phyloP scores from a whole-genome alignment of 2,888 invertebrate species.

The Melangyna quadrimaculata region DNA sequence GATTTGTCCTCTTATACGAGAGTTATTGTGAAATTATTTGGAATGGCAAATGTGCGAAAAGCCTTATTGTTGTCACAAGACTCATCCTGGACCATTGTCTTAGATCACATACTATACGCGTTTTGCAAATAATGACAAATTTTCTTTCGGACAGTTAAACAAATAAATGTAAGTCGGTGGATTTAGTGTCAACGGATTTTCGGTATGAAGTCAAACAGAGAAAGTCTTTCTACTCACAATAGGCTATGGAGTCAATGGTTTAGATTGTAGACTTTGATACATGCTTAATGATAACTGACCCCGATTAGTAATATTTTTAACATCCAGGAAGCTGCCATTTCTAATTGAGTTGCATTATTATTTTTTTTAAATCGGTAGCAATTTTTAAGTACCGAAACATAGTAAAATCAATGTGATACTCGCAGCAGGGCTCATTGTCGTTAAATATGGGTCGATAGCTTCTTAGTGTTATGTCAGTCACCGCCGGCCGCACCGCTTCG shows the following conservation, averaged over 20 bases:
- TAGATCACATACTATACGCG: conserved; percentile 62
- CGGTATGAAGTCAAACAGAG: conserved; percentile 12
- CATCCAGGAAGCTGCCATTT: not conserved
- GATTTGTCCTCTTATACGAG: not conserved
- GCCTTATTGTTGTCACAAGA: conserved; percentile 65
- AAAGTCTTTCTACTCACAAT: conserved; percentile 6
- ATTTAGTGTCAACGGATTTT: conserved; percentile 33
- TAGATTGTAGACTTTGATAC: not conserved
- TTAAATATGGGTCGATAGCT: not conserved
- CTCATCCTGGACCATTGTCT: conserved; percentile 52
- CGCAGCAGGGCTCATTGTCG: not conserved
- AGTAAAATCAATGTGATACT: not conserved
- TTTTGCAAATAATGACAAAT: conserved; percentile 20
- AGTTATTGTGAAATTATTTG: conserved; percentile 66
- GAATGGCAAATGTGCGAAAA: conserved; percentile 70
- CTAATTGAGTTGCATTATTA: not conserved
- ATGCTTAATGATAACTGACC: not conserved
- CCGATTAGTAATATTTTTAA: not conserved
- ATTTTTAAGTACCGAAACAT: not conserved
- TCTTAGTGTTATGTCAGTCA: not conserved
- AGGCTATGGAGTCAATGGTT: not conserved
- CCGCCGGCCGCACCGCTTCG: not conserved
- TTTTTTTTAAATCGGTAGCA: not conserved
- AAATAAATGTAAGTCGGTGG: conserved; percentile 44
- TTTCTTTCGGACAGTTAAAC: conserved; percentile 54